Conservation (phyloP, 2,888 invertebrate species). For the Horisme vitalbata region DNA sequence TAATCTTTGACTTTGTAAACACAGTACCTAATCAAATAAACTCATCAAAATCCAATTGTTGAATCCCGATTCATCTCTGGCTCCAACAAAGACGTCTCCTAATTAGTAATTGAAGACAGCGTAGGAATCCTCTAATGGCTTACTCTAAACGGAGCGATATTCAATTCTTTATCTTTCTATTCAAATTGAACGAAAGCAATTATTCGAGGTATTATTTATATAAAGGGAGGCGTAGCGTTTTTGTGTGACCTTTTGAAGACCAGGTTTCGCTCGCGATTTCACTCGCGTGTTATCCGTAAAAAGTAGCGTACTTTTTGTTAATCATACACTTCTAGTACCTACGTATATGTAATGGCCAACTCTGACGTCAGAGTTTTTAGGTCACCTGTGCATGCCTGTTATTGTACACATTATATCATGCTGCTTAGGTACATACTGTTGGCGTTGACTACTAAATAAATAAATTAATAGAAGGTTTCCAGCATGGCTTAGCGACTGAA, state of each 20-base stretch:
- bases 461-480: too few species aligned
- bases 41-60: not conserved
- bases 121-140: slow-evolving; percentile 22
- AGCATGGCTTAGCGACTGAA: too few species aligned
- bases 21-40: not conserved
- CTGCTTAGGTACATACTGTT: too few species aligned
- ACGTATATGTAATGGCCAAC: too few species aligned
- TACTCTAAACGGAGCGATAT: slow-evolving; percentile 17
- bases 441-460: too few species aligned
- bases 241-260: not conserved
- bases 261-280: too few species aligned
- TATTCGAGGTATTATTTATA: slow-evolving; percentile 7
- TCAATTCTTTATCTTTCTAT: slow-evolving; percentile 26
- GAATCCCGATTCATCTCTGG: slow-evolving; percentile 20
- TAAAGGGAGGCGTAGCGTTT: not conserved
- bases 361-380: too few species aligned
- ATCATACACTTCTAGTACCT: too few species aligned
- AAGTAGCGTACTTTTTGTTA: too few species aligned
- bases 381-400: too few species aligned
- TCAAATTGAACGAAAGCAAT: slow-evolving; percentile 18
- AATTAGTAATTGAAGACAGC: slow-evolving; percentile 30
- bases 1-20: not conserved
- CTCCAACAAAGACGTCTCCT: slow-evolving; percentile 26
- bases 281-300: too few species aligned
- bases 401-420: too few species aligned